These are phyloP conservation scores for Acanthopleura granulata DNA, from an alignment of 2,888 invertebrate species.

Conservation along the genomic window DNA sequence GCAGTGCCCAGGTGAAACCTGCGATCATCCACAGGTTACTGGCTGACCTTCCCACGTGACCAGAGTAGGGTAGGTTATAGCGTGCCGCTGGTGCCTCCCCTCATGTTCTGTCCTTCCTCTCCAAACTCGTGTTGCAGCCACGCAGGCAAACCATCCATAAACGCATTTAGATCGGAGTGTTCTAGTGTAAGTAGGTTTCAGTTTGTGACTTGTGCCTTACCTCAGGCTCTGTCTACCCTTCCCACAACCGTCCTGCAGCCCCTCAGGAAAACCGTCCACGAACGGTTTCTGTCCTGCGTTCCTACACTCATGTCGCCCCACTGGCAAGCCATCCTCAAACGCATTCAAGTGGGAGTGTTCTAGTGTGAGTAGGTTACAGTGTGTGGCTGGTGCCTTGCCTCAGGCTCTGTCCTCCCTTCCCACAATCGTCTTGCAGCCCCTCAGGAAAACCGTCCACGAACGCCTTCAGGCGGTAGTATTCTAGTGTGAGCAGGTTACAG, in stretches of 20 bases:
- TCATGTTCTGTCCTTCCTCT: conserved; percentile 89
- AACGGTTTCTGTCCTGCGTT: conserved; percentile 93
- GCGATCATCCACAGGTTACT: too few relatives aligned
- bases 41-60: too few relatives aligned
- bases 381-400: conserved; percentile 44
- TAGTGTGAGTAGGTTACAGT: conserved; percentile 71
- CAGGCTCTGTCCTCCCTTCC: conserved; percentile 90
- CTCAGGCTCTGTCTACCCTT: conserved; percentile 89
- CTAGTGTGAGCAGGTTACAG: conserved; percentile 75
- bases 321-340: conserved; percentile 82
- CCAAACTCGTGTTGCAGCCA: conserved; percentile 85
- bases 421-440: conserved; percentile 84
- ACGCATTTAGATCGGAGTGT: conserved; percentile 85
- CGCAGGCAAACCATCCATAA: conserved; percentile 81
- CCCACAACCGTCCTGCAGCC: conserved; percentile 84
- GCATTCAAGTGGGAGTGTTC: conserved; percentile 88
- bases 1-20: too few relatives aligned
- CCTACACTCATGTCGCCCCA: conserved; percentile 83
- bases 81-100: too few relatives aligned
- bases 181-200: conserved; percentile 77
- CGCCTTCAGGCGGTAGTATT: conserved; percentile 86
- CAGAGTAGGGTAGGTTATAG: too few relatives aligned
- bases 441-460: conserved; percentile 84
- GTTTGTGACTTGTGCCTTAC: too few relatives aligned
- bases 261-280: conserved; percentile 81